A percentile compares a stretch with the other conserved stretches of the same genome.
phyloP scores from a whole-genome alignment of 2,113 vertebrate genomes.

The Nansenia antarctica region DNA sequence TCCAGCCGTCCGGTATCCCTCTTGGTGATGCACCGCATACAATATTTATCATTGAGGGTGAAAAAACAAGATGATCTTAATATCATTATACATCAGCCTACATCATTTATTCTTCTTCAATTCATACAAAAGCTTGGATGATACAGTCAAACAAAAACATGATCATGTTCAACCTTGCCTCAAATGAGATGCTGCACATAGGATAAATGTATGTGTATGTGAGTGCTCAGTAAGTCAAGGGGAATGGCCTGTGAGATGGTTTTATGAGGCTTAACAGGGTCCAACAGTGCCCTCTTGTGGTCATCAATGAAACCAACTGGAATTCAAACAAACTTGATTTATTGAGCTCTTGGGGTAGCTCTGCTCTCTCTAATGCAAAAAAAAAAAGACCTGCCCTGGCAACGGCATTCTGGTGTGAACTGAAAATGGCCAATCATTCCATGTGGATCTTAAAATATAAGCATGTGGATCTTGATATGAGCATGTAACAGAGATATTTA shows the following conservation, averaged over 20 bases:
- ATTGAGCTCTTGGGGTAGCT: not conserved
- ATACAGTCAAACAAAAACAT: constrained; percentile 22
- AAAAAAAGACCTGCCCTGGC: not conserved
- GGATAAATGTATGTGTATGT: not conserved
- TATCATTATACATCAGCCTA: not conserved
- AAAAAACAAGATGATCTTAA: constrained; percentile 1
- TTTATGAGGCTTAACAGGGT: constrained; percentile 37
- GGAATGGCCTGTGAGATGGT: constrained; percentile 8
- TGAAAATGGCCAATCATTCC: too few relatives aligned
- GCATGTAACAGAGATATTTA: too few relatives aligned
- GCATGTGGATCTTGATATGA: too few relatives aligned
- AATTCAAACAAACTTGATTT: not conserved
- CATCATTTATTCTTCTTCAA: constrained; percentile 30
- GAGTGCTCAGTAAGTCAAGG: not conserved
- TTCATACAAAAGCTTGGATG: constrained; percentile 44
- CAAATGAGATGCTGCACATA: not conserved
- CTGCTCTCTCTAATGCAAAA: not conserved
- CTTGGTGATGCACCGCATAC: constrained; percentile 45
- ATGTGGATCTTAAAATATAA: too few relatives aligned
- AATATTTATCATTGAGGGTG: constrained; percentile 38
- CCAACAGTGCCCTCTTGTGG: constrained; percentile 67
- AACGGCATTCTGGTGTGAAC: not conserved
- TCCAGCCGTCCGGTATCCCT: too few relatives aligned
- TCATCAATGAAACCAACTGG: constrained; percentile 4
- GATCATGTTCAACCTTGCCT: not conserved